Evolutionary conservation across 2,888 invertebrate species (phyloP).

Genomic region (Thymelicus lineola): DNA sequence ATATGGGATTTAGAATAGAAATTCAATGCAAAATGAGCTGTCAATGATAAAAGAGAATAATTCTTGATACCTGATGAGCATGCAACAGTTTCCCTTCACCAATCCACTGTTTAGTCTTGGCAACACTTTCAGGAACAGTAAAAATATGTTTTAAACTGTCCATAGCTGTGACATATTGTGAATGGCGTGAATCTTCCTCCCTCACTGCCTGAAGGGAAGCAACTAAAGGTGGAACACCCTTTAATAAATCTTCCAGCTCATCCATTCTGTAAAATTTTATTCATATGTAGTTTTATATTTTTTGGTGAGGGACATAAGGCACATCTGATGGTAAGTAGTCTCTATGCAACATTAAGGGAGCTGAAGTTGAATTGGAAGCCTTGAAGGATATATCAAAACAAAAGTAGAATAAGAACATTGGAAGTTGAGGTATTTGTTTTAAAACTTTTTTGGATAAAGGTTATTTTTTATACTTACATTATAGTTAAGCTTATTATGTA

Average conservation of each 20-base stretch:
- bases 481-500: too few relatives aligned
- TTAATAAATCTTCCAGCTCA: conserved; percentile 90
- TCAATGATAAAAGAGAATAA: not conserved
- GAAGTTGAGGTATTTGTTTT: too few relatives aligned
- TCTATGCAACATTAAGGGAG: too few relatives aligned
- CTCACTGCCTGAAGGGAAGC: conserved; percentile 93
- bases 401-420: too few relatives aligned
- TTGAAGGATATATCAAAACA: too few relatives aligned
- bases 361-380: too few relatives aligned
- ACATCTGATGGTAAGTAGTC: too few relatives aligned
- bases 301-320: too few relatives aligned
- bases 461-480: too few relatives aligned
- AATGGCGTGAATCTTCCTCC: conserved; percentile 97
- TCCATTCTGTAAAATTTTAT: conserved; percentile 84
- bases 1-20: too few relatives aligned
- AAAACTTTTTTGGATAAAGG: too few relatives aligned
- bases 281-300: not conserved
- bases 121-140: conserved; percentile 98
- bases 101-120: conserved; percentile 97
- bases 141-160: conserved; percentile 99
- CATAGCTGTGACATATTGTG: conserved; percentile 98
- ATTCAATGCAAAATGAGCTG: too few relatives aligned
- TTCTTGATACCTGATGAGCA: conserved; percentile 91
- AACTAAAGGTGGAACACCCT: conserved; percentile 91
- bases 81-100: conserved; percentile 97